Evolutionary conservation across 2,113 vertebrate species (phyloP).

Genomic region (Oreamnos americanus): DNA sequence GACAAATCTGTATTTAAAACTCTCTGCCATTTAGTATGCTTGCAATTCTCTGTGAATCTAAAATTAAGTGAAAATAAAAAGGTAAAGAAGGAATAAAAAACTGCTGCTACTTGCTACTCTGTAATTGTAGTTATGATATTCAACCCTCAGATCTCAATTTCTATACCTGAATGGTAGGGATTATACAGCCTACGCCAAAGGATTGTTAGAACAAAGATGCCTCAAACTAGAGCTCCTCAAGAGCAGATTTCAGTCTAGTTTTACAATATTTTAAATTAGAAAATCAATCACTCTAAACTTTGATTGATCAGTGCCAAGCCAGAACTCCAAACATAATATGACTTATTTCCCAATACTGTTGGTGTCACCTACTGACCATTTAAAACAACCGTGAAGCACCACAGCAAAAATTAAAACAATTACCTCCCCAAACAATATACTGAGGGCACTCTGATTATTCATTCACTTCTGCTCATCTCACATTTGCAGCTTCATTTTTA

Average conservation of each 20-base stretch:
- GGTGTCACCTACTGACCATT: not conserved
- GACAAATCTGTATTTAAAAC: conserved; percentile 19
- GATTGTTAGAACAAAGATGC: not conserved
- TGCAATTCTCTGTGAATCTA: not conserved
- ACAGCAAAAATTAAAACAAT: not conserved
- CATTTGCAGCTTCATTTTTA: not conserved
- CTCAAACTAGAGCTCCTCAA: not conserved
- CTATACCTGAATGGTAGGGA: not conserved
- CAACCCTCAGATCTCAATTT: not conserved
- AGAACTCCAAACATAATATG: not conserved
- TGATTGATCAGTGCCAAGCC: not conserved
- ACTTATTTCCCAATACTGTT: not conserved
- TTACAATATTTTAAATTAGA: not conserved
- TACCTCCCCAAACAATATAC: not conserved
- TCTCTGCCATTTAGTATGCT: not conserved
- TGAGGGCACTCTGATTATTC: not conserved
- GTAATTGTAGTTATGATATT: not conserved
- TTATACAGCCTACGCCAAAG: not conserved
- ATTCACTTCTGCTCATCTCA: not conserved
- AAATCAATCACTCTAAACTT: not conserved
- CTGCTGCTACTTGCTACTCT: not conserved
- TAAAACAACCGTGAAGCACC: not conserved
- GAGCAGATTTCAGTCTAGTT: not conserved
- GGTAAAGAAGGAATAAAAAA: not conserved
- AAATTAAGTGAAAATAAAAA: conserved; percentile 6